Evolutionary conservation across 2,113 vertebrate species (phyloP).

Genomic region (Chamaea fasciata): DNA sequence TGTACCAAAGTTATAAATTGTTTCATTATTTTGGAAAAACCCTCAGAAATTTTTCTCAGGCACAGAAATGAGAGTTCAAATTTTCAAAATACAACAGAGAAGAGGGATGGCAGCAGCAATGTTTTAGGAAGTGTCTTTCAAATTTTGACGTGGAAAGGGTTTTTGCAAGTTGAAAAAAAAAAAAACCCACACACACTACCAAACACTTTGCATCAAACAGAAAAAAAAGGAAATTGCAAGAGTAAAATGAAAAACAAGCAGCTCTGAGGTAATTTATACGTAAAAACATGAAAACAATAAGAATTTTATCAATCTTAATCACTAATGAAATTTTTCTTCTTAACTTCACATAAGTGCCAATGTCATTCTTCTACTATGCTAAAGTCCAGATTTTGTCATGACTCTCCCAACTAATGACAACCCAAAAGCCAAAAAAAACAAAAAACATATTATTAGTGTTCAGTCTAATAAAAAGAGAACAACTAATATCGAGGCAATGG

Average conservation of each 20-base stretch:
- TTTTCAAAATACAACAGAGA: not conserved
- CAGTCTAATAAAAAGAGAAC: not conserved
- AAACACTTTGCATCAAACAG: not conserved
- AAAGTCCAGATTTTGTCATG: not conserved
- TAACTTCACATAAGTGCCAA: not conserved
- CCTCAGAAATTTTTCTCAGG: not conserved
- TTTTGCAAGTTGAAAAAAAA: not conserved
- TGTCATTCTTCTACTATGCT: not conserved
- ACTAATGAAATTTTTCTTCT: not conserved
- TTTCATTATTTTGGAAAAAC: not conserved
- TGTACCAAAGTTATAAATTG: not conserved
- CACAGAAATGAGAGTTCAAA: fast-evolving
- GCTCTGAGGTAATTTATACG: not conserved
- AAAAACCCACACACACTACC: fast-evolving
- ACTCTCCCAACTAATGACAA: not conserved
- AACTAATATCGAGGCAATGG: not conserved
- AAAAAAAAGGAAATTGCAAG: not conserved
- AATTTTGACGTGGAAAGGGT: not conserved
- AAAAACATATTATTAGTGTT: not conserved
- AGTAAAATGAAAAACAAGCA: not conserved
- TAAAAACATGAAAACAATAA: not conserved
- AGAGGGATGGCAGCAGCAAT: not conserved
- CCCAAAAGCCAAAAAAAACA: not conserved
- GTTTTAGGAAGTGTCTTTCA: not conserved
- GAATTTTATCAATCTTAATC: not conserved